These are phyloP conservation scores for Lepetodrilus schrolli DNA, from an alignment of 2,888 invertebrate species.

Conservation along the genomic window DNA sequence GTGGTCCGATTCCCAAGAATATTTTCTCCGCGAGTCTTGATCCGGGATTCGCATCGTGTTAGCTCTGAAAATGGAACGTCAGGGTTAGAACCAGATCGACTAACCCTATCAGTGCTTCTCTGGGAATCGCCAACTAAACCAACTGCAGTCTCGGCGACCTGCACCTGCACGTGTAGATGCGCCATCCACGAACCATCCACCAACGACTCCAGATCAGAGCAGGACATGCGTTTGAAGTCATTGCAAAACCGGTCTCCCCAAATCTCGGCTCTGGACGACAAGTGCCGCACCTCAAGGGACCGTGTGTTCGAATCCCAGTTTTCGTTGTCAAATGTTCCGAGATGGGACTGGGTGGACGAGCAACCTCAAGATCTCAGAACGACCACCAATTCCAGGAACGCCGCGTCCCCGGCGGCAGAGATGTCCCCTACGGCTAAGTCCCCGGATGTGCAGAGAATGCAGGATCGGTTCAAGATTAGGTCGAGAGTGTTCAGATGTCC, in stretches of 20 bases:
- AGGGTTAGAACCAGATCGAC: neutral
- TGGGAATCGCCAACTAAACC: neutral
- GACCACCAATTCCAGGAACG: neutral
- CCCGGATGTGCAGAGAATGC: no score
- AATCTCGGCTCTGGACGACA: neutral
- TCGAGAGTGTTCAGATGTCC: conserved; percentile 32
- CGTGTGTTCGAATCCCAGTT: neutral
- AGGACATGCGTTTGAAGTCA: no score
- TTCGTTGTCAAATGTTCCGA: no score
- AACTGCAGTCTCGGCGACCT: neutral
- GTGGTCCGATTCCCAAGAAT: conserved; percentile 23
- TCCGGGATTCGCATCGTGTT: neutral
- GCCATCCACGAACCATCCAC: no score
- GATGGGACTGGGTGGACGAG: neutral
- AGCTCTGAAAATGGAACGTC: no score
- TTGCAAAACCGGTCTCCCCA: neutral
- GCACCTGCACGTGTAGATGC: no score
- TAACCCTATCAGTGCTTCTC: neutral
- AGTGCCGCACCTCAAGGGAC: neutral
- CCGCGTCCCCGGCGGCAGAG: neutral
- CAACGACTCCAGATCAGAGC: neutral
- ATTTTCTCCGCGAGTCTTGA: conserved; percentile 26
- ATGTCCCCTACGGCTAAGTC: neutral
- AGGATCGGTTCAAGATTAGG: conserved; percentile 1
- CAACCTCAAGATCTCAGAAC: conserved; percentile 12